Percentiles rank a stretch among this genome's conserved stretches.
Conservation (phyloP, 2,797 vertebrate genomes). For the Semaprochilodus insignis region DNA sequence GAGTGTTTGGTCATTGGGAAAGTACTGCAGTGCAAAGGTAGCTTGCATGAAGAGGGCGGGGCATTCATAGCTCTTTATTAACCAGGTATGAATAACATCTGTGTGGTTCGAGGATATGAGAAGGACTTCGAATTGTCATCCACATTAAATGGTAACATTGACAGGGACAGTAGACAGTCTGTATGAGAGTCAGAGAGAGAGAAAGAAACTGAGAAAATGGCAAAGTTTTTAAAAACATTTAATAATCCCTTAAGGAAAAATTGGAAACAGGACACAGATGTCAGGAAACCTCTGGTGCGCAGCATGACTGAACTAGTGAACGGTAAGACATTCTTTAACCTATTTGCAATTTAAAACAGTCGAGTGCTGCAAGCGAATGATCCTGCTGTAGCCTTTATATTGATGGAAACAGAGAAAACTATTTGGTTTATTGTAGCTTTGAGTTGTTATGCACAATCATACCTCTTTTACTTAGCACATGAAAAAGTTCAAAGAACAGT, state of each 20-base stretch:
- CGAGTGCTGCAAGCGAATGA: too few relatives aligned
- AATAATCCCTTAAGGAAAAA: background rate
- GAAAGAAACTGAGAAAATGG: background rate
- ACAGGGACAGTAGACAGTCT: background rate
- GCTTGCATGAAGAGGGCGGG: background rate
- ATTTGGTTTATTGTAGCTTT: background rate
- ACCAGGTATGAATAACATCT: constrained; percentile 11
- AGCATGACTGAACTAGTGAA: background rate
- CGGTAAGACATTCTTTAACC: constrained; percentile 35
- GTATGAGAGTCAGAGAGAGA: background rate
- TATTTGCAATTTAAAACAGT: background rate
- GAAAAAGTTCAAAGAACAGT: background rate
- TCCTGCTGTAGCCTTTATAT: background rate
- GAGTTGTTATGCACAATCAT: background rate
- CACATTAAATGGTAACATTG: background rate
- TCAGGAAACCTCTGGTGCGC: constrained; percentile 20
- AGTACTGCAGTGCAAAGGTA: background rate
- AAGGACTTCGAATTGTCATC: background rate
- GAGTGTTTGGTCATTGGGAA: background rate
- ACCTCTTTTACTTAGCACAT: background rate
- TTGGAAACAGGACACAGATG: rapidly evolving
- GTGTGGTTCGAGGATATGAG: background rate
- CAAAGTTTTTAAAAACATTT: background rate
- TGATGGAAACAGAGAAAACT: background rate
- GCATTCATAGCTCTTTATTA: too few relatives aligned